A percentile compares a stretch with the other conserved stretches of the same genome.
Evolutionary conservation across 2,113 vertebrate genomes (phyloP).

Genomic region (Himantopus leucocephalus): DNA sequence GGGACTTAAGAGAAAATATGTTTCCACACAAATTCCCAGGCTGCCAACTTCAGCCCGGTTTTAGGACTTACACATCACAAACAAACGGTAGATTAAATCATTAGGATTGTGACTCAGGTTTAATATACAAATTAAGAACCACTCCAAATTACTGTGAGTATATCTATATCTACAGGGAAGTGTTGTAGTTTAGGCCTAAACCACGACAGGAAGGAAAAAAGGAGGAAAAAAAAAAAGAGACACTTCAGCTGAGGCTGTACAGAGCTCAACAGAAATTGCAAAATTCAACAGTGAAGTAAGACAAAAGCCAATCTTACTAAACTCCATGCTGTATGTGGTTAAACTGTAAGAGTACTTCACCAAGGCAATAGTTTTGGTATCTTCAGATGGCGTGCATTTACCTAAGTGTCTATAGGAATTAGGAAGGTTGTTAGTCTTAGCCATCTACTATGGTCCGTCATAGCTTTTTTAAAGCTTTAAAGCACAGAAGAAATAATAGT

Average conservation of each 20-base stretch:
- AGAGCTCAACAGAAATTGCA: neutral
- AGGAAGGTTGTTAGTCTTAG: neutral
- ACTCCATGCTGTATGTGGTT: neutral
- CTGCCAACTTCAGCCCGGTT: neutral
- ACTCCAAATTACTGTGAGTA: neutral
- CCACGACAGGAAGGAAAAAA: no score
- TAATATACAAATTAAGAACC: neutral
- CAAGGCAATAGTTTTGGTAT: neutral
- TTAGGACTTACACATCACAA: neutral
- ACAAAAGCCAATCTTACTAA: neutral
- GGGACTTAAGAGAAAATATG: neutral
- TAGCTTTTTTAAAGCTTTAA: neutral
- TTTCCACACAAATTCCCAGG: neutral
- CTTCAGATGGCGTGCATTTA: neutral
- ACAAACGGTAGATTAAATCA: neutral
- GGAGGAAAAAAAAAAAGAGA: neutral
- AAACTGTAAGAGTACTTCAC: neutral
- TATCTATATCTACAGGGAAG: neutral
- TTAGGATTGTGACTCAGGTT: neutral
- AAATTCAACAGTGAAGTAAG: neutral
- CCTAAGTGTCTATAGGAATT: neutral
- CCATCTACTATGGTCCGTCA: neutral
- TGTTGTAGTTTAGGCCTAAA: no score
- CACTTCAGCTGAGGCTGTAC: neutral
- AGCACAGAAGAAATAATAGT: neutral